These are phyloP conservation scores for Palythoa heliodiscus DNA, from an alignment of 92 coral and sea anemone genomes.

Conservation along the genomic window DNA sequence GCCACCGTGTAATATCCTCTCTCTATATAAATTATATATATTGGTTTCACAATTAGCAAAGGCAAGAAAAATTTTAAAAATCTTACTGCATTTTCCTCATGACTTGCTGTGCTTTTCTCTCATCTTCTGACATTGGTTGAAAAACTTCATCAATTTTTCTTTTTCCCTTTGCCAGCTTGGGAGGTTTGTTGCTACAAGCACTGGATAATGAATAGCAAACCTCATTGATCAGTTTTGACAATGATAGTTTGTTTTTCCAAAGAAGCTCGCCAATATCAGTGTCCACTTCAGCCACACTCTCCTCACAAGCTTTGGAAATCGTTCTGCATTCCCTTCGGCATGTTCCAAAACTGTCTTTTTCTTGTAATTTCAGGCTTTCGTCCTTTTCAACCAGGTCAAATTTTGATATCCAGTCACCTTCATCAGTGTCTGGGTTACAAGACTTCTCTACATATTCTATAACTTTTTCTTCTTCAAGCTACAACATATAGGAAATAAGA, in stretches of 20 bases:
- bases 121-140: constrained; percentile 85
- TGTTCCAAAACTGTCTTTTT: constrained; percentile 73
- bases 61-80: no score
- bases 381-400: constrained; percentile 75
- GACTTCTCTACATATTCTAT: constrained; percentile 90
- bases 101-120: constrained; percentile 89
- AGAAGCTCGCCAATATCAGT: constrained; percentile 94
- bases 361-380: constrained; percentile 67
- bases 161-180: constrained; percentile 61
- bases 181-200: constrained; percentile 67
- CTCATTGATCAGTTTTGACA: constrained; percentile 88
- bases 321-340: constrained; percentile 92
- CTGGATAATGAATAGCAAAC: constrained; percentile 90
- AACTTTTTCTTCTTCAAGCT: constrained; percentile 92
- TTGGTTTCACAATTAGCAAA: no score
- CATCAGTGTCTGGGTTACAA: constrained; percentile 91
- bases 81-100: constrained; percentile 88
- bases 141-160: constrained; percentile 80
- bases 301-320: constrained; percentile 96
- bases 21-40: no score
- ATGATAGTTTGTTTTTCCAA: constrained; percentile 89
- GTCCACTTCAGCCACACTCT: constrained; percentile 88
- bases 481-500: background rate
- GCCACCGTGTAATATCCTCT: no score
- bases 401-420: constrained; percentile 97